A percentile compares a stretch with the other conserved stretches of the same genome.
These are phyloP conservation scores for Rhagonycha lutea DNA, from an alignment of 2,888 invertebrate genomes.

Conservation along the genomic window DNA sequence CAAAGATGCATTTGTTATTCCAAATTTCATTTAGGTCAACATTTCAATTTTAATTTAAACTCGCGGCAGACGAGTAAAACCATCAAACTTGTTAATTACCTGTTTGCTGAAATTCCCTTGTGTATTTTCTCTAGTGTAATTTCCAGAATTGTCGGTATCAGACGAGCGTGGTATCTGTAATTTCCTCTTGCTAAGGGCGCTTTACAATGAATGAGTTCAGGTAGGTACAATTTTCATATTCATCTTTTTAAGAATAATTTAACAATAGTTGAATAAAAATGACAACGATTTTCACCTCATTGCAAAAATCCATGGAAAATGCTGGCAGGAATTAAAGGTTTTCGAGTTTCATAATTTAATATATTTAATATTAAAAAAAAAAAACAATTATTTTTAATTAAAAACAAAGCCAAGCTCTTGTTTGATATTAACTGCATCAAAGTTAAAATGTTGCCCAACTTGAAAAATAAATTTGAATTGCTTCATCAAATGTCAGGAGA, in stretches of 20 bases:
- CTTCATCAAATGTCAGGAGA: constrained; percentile 34
- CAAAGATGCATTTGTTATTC: constrained; percentile 39
- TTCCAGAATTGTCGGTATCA: constrained; percentile 56
- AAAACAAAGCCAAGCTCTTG: constrained; percentile 5
- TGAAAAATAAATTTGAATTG: constrained; percentile 31
- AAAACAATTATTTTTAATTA: constrained; percentile 1
- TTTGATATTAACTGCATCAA: constrained; percentile 27
- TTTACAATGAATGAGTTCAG: constrained; percentile 38
- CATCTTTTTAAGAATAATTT: constrained; percentile 21
- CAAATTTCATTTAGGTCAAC: constrained; percentile 47
- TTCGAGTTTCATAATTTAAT: not conserved
- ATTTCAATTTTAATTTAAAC: constrained; percentile 53
- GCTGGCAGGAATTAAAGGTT: not conserved
- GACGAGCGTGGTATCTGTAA: constrained; percentile 49
- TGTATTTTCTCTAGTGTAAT: constrained; percentile 54
- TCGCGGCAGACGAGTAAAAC: constrained; percentile 51
- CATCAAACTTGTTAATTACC: constrained; percentile 58
- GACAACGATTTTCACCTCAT: not conserved
- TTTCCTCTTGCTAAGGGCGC: constrained; percentile 45
- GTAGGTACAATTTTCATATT: constrained; percentile 29
- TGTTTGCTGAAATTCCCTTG: constrained; percentile 55
- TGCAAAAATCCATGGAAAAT: not conserved
- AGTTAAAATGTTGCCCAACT: constrained; percentile 32
- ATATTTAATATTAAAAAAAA: not conserved
- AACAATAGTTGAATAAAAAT: not conserved